Conservation (phyloP, 1,140 invertebrate species). For the Littorina saxatilis region DNA sequence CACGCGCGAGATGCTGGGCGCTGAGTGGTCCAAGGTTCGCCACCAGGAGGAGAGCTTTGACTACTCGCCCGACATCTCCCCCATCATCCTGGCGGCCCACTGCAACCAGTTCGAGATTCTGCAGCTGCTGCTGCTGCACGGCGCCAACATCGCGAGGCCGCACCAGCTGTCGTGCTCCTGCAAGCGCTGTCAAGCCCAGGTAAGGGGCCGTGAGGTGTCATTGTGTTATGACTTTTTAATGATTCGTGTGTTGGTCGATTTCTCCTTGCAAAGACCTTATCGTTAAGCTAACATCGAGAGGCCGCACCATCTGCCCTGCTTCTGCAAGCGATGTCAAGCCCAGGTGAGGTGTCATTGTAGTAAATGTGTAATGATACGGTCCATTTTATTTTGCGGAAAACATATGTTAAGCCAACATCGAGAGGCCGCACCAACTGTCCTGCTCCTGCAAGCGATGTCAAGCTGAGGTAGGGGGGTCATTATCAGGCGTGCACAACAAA, state of each 20-base stretch:
- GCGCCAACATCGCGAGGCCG: conserved; percentile 76
- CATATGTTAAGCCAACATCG: not conserved
- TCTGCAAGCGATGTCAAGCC: conserved; percentile 79
- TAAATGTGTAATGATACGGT: too few relatives aligned
- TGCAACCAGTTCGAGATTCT: conserved; percentile 76
- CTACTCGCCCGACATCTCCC: conserved; percentile 72
- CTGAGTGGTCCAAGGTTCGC: conserved; percentile 66
- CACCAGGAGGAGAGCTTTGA: conserved; percentile 66
- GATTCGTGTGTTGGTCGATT: too few relatives aligned
- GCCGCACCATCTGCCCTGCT: conserved; percentile 80
- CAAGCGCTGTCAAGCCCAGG: conserved; percentile 77
- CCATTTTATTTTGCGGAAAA: not conserved
- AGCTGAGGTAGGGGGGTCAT: conserved; percentile 67
- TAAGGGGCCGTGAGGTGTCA: conserved; percentile 23
- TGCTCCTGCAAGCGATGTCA: conserved; percentile 80
- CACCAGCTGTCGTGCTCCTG: conserved; percentile 81
- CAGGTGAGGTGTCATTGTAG: conserved; percentile 60
- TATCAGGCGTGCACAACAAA: too few relatives aligned
- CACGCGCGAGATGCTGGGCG: conserved; percentile 66
- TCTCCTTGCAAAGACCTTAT: too few relatives aligned
- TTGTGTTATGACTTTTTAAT: too few relatives aligned
- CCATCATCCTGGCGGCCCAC: conserved; percentile 73
- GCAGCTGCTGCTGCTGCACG: conserved; percentile 72
- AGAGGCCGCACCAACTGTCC: conserved; percentile 66
- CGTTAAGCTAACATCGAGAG: conserved; percentile 66